Evolutionary conservation across 2,888 invertebrate genomes (phyloP).

Genomic region (Hydrotaea cyrtoneurina): DNA sequence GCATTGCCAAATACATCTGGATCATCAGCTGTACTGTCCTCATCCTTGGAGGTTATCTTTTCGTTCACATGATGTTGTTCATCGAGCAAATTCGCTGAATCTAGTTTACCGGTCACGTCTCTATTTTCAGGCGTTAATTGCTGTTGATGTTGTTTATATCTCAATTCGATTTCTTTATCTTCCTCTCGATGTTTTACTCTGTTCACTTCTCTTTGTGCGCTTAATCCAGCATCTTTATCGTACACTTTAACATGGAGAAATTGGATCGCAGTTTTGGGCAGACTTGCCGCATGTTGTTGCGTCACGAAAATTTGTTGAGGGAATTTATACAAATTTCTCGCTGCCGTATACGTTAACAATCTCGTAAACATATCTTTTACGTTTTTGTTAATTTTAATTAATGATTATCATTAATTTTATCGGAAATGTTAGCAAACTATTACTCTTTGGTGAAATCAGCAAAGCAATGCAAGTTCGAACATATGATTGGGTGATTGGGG

Average conservation of each 20-base stretch:
- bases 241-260: constrained; percentile 73
- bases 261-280: not conserved
- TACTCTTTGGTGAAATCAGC: not conserved
- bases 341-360: constrained; percentile 11
- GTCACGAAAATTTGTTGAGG: constrained; percentile 48
- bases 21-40: constrained; percentile 63
- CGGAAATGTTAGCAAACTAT: not conserved
- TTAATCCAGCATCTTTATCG: constrained; percentile 74
- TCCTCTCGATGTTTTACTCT: not conserved
- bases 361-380: constrained; percentile 48
- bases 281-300: constrained; percentile 32
- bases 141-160: not conserved
- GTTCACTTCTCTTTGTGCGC: constrained; percentile 69
- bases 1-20: constrained; percentile 75
- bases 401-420: constrained; percentile 30
- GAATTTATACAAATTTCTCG: constrained; percentile 45
- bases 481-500: constrained; percentile 49
- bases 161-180: not conserved
- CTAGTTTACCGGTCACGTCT: not conserved
- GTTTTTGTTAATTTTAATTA: constrained; percentile 35
- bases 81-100: not conserved
- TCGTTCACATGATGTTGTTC: not conserved
- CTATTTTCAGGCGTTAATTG: too few species aligned
- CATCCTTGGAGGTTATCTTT: not conserved
- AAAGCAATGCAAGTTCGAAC: not conserved